Percentiles rank a stretch among this genome's conserved stretches.
Conservation (phyloP, 2,113 vertebrate species). For the Oreocharis arfaki region DNA sequence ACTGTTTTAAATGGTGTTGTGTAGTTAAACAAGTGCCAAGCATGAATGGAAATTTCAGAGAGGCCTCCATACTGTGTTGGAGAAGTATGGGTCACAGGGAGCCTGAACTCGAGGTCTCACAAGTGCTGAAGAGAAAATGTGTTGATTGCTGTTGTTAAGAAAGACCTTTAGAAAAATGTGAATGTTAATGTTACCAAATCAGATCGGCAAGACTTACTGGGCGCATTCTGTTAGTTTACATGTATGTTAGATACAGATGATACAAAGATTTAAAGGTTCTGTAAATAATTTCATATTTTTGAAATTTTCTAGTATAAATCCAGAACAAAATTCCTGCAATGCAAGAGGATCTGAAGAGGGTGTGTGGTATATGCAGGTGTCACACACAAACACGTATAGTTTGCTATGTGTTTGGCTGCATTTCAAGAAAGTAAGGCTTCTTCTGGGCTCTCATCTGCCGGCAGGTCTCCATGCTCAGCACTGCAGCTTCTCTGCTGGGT, state of each 20-base stretch:
- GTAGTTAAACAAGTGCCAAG: not conserved
- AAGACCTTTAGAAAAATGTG: not conserved
- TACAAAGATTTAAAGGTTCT: not conserved
- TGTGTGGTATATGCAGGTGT: not conserved
- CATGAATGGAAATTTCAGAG: not conserved
- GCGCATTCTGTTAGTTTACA: not conserved
- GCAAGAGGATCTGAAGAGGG: not conserved
- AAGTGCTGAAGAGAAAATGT: not conserved
- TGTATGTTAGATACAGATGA: not conserved
- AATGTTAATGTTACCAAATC: not conserved
- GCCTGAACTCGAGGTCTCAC: not conserved
- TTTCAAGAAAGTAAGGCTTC: not conserved
- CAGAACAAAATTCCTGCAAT: not conserved
- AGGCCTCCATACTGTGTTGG: not conserved
- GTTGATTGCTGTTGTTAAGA: not conserved
- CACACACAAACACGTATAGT: fast-evolving
- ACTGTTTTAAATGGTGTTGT: not conserved
- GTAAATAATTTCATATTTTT: not conserved
- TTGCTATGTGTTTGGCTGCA: not conserved
- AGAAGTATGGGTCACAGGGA: not conserved
- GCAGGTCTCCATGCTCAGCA: not conserved
- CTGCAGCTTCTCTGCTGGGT: not conserved
- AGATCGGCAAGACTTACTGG: not conserved
- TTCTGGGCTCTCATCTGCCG: not conserved
- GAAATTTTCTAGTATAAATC: not conserved